Evolutionary conservation across 2,113 vertebrate species (phyloP).

Genomic region (Leptobrachium leishanense): DNA sequence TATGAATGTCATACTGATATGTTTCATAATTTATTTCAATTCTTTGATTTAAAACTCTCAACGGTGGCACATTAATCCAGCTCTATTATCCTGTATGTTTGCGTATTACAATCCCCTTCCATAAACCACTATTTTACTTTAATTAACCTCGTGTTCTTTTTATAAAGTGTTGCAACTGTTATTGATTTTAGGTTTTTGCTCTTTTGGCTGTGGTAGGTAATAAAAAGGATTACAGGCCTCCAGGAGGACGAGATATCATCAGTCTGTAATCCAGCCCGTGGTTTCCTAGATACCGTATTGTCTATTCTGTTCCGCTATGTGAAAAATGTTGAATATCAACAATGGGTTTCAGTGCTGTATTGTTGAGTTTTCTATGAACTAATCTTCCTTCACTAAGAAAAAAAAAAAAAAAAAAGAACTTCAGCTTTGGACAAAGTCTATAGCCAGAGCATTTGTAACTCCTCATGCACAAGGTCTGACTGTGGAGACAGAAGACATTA

Average conservation of each 20-base stretch:
- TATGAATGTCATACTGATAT: too few species aligned
- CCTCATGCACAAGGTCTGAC: slow-evolving; percentile 87
- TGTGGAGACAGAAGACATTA: slow-evolving; percentile 84
- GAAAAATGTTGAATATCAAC: slow-evolving; percentile 99
- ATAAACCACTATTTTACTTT: slow-evolving; percentile 54
- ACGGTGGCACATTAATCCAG: background rate
- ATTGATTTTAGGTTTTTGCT: slow-evolving; percentile 79
- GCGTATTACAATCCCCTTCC: slow-evolving; percentile 28
- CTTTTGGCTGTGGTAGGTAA: slow-evolving; percentile 77
- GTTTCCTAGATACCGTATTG: slow-evolving; percentile 99
- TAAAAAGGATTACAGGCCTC: slow-evolving; percentile 93
- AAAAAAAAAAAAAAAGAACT: slow-evolving; percentile 74
- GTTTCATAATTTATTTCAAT: too few species aligned
- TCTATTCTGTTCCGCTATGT: slow-evolving; percentile 99
- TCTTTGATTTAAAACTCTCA: too few species aligned
- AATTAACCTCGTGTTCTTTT: slow-evolving; percentile 64
- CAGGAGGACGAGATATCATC: slow-evolving; percentile 94
- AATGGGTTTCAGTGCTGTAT: slow-evolving; percentile 99
- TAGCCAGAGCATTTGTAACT: slow-evolving; percentile 96
- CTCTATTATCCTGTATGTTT: background rate
- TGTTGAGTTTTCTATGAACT: slow-evolving; percentile 99
- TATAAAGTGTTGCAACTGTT: slow-evolving; percentile 69
- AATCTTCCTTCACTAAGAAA: slow-evolving; percentile 98
- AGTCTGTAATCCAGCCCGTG: slow-evolving; percentile 95
- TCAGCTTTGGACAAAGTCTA: slow-evolving; percentile 98